These are phyloP conservation scores for Rhingia campestris DNA, from an alignment of 2,888 invertebrate genomes.

Conservation along the genomic window DNA sequence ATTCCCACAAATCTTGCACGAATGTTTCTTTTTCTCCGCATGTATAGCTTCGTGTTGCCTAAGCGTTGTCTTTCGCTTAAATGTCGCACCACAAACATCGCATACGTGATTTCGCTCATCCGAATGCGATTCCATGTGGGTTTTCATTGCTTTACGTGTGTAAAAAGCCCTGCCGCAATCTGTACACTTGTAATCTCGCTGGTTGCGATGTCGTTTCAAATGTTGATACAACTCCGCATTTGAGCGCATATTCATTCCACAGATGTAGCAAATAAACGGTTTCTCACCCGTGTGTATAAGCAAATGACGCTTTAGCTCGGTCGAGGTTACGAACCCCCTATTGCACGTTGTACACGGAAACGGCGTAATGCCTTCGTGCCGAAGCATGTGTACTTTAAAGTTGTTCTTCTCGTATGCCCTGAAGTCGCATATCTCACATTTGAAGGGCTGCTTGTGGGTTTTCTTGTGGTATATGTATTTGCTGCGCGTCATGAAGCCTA, in stretches of 20 bases:
- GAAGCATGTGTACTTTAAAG: conserved; percentile 67
- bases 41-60: conserved; percentile 58
- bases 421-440: conserved; percentile 60
- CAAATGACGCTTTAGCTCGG: conserved; percentile 54
- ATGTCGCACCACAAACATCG: conserved; percentile 58
- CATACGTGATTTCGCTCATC: conserved; percentile 55
- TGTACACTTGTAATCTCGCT: conserved; percentile 61
- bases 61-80: conserved; percentile 57
- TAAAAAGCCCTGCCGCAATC: conserved; percentile 51
- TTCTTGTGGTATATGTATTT: conserved; percentile 58
- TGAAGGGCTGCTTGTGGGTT: conserved; percentile 57
- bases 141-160: conserved; percentile 44
- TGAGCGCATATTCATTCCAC: conserved; percentile 17
- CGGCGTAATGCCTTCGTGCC: conserved; percentile 54
- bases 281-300: conserved; percentile 60
- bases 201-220: conserved; percentile 61
- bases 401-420: conserved; percentile 58
- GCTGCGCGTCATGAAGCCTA: conserved; percentile 50
- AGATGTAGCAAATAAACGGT: conserved; percentile 53
- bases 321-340: conserved; percentile 60
- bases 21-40: conserved; percentile 54
- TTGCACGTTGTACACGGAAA: conserved; percentile 52
- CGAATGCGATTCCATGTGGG: conserved; percentile 63
- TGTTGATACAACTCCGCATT: conserved; percentile 33
- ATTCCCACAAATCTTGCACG: conserved; percentile 57